Conservation (phyloP, 2,888 invertebrate species). For the Doris montereyensis region DNA sequence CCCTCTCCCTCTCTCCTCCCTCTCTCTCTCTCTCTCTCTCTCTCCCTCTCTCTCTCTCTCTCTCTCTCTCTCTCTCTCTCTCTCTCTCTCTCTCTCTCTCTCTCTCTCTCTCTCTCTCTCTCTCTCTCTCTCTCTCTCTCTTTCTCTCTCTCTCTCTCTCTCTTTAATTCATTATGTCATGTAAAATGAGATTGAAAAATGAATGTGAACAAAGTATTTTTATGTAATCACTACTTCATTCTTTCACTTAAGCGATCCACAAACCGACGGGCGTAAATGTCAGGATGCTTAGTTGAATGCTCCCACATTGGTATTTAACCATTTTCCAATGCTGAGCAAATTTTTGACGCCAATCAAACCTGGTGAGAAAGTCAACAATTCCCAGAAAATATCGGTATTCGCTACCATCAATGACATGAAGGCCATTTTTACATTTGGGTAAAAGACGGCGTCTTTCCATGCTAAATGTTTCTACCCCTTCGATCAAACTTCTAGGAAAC, state of each 20-base stretch:
- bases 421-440: conserved; percentile 57
- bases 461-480: conserved; percentile 10
- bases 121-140: too few species aligned
- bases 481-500: conserved; percentile 47
- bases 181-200: too few species aligned
- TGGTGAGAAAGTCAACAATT: conserved; percentile 65
- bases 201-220: too few species aligned
- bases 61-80: too few species aligned
- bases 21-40: too few species aligned
- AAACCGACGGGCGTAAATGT: conserved; percentile 57
- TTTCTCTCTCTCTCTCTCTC: too few species aligned
- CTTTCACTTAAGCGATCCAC: conserved; percentile 52
- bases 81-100: too few species aligned
- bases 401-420: conserved; percentile 65
- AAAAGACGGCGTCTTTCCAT: conserved; percentile 55
- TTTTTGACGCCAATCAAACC: conserved; percentile 56
- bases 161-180: too few species aligned
- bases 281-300: conserved; percentile 63
- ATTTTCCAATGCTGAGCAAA: conserved; percentile 56
- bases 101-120: too few species aligned
- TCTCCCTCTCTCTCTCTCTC: too few species aligned
- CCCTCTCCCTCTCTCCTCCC: too few species aligned
- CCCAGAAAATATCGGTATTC: conserved; percentile 61
- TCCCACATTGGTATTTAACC: conserved; percentile 58
- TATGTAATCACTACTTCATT: too few species aligned